phyloP scores from a whole-genome alignment of 2,888 invertebrate genomes.

The Nycteola revayana region DNA sequence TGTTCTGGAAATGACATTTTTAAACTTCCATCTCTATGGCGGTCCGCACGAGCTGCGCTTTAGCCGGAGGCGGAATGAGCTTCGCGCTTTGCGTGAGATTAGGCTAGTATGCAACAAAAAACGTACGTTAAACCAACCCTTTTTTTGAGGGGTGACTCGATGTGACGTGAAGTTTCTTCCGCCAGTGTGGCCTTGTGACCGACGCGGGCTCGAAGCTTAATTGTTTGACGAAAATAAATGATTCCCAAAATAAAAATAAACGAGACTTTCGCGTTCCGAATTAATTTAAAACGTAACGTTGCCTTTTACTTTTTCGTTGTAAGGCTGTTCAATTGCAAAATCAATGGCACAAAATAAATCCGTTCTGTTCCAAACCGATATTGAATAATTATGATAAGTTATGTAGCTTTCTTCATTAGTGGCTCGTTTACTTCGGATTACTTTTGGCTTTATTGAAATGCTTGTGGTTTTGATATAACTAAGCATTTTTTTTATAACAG shows the following conservation, averaged over 20 bases:
- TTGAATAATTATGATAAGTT: no score
- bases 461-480: no score
- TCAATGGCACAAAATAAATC: conserved; percentile 38
- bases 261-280: conserved; percentile 73
- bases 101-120: conserved; percentile 59
- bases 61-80: conserved; percentile 46
- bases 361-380: conserved; percentile 36
- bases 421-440: no score
- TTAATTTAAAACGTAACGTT: conserved; percentile 66
- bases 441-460: no score
- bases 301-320: conserved; percentile 53
- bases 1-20: conserved; percentile 71
- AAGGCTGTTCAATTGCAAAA: conserved; percentile 46
- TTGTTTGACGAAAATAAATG: conserved; percentile 81
- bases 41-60: conserved; percentile 50
- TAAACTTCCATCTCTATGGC: conserved; percentile 54
- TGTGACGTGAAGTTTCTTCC: conserved; percentile 72
- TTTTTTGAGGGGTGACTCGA: conserved; percentile 56
- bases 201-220: conserved; percentile 65
- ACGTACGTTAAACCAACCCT: conserved; percentile 65
- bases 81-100: conserved; percentile 59
- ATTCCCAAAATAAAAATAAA: conserved; percentile 77
- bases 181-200: conserved; percentile 56
- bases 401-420: no score
- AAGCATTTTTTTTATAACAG: no score